These are phyloP conservation scores for Mixornis gularis DNA, from an alignment of 2,113 vertebrate genomes.

Conservation along the genomic window DNA sequence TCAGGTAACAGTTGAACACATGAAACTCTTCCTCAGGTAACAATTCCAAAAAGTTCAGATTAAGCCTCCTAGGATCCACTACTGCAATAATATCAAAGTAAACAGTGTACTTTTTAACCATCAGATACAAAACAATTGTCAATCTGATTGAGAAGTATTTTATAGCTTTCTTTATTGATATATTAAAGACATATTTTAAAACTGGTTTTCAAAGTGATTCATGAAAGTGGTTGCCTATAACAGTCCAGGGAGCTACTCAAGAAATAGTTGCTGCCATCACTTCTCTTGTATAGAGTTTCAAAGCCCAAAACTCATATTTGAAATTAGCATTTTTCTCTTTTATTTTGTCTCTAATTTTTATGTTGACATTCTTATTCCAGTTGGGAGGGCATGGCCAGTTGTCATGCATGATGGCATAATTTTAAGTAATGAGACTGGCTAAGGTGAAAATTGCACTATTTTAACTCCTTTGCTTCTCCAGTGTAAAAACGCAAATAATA, in stretches of 20 bases:
- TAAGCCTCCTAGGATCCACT: not conserved
- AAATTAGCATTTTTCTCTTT: not conserved
- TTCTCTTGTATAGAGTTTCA: not conserved
- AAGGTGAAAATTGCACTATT: not conserved
- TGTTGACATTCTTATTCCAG: not conserved
- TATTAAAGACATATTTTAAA: not conserved
- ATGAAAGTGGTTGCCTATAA: not conserved
- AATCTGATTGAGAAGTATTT: not conserved
- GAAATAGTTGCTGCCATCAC: not conserved
- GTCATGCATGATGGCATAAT: not conserved
- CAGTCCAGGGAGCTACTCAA: not conserved
- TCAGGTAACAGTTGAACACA: not conserved
- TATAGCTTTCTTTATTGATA: not conserved
- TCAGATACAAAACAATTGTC: not conserved
- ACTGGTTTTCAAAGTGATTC: not conserved
- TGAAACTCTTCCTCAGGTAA: not conserved
- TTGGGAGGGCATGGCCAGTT: not conserved
- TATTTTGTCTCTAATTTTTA: not conserved
- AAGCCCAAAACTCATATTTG: not conserved
- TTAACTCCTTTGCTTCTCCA: not conserved
- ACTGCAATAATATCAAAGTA: not conserved
- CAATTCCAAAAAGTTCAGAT: not conserved
- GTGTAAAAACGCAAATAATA: not conserved
- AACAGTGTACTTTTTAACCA: not conserved
- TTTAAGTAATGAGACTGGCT: not conserved